Conservation (phyloP, 2,797 vertebrate species). For the Lycodopsis pacificus region DNA sequence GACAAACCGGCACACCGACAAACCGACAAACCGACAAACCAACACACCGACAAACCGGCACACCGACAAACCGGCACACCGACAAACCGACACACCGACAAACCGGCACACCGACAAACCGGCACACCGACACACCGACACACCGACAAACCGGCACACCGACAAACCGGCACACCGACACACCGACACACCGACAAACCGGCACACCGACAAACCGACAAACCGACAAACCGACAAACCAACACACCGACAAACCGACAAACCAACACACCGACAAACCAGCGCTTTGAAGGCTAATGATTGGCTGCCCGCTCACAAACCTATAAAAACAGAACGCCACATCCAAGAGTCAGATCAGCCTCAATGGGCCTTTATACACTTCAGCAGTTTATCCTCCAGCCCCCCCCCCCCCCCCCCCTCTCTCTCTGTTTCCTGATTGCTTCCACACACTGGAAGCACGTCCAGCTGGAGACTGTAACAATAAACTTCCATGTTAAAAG, state of each 20-base stretch:
- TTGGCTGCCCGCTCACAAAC: conserved; percentile 50
- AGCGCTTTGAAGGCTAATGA: conserved; percentile 71
- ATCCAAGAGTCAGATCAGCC: conserved; percentile 50
- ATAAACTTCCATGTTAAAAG: conserved; percentile 83
- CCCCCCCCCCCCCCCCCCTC: not conserved
- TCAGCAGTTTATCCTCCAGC: conserved; percentile 53
- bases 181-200: conserved; percentile 32
- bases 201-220: conserved; percentile 50
- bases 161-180: too few relatives aligned
- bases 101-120: too few relatives aligned
- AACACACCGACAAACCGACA: conserved; percentile 6
- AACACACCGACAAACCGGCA: conserved; percentile 12
- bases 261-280: conserved; percentile 33
- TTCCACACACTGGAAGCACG: conserved; percentile 73
- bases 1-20: conserved; percentile 33
- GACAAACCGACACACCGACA: conserved; percentile 33
- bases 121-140: conserved; percentile 49
- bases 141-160: not conserved
- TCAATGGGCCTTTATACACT: conserved; percentile 58
- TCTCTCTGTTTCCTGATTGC: conserved; percentile 74
- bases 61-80: too few relatives aligned
- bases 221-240: conserved; percentile 15
- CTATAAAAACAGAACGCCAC: conserved; percentile 65
- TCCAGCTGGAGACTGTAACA: conserved; percentile 87
- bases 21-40: conserved; percentile 33